A percentile compares a stretch with the other conserved stretches of the same genome.
Conservation (phyloP, 1,140 invertebrate species). For the Sitophilus oryzae region DNA sequence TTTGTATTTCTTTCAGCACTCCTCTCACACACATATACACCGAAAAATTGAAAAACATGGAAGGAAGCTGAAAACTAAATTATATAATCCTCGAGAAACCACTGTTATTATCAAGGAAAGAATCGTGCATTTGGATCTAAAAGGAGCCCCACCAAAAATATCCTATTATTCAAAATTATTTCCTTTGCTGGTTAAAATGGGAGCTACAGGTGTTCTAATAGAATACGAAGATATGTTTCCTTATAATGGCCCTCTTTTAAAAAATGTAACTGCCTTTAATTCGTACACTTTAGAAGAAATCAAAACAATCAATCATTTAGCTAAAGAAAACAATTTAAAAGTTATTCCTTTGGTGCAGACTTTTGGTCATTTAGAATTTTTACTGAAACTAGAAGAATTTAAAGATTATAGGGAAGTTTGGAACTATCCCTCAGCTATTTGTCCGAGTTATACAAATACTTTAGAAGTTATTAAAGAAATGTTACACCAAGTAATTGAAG, state of each 20-base stretch:
- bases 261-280: slow-evolving; percentile 64
- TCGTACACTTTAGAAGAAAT: slow-evolving; percentile 72
- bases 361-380: slow-evolving; percentile 91
- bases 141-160: slow-evolving; percentile 79
- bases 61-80: background rate
- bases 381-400: slow-evolving; percentile 76
- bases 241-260: slow-evolving; percentile 61
- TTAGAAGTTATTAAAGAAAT: slow-evolving; percentile 26
- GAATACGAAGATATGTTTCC: slow-evolving; percentile 99
- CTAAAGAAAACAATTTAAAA: slow-evolving; percentile 61
- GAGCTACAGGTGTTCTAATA: slow-evolving; percentile 70
- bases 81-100: background rate
- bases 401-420: slow-evolving; percentile 70
- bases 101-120: slow-evolving; percentile 9
- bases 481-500: slow-evolving; percentile 28
- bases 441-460: slow-evolving; percentile 31
- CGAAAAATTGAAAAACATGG: too few relatives aligned
- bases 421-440: slow-evolving; percentile 74
- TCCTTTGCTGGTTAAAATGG: slow-evolving; percentile 66
- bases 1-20: background rate
- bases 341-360: slow-evolving; percentile 92
- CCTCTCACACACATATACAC: background rate
- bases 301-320: slow-evolving; percentile 54
- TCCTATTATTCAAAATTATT: slow-evolving; percentile 66
- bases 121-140: slow-evolving; percentile 81